Conservation (phyloP, 2,888 invertebrate species). For the Troilus luridus region DNA sequence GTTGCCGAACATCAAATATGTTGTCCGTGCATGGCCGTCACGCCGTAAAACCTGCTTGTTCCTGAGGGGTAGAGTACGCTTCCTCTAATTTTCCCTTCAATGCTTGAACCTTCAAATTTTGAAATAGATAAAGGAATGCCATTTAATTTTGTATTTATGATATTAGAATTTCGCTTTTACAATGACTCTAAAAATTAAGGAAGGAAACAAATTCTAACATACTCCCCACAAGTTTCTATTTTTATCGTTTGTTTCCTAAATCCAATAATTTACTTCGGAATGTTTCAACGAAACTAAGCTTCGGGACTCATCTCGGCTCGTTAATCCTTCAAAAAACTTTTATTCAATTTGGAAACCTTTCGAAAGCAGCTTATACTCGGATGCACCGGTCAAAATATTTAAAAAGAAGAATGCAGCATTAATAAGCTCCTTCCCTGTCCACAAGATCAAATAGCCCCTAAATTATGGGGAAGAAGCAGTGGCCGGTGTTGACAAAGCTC, state of each 20-base stretch:
- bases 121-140: too few relatives aligned
- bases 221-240: not conserved
- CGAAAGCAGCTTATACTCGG: not conserved
- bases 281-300: not conserved
- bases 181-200: too few relatives aligned
- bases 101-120: too few relatives aligned
- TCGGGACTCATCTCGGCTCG: not conserved
- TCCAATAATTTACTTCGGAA: not conserved
- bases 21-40: too few relatives aligned
- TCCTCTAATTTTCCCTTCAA: too few relatives aligned
- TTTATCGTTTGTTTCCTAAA: not conserved
- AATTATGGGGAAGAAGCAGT: slow-evolving; percentile 25
- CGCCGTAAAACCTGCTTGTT: too few relatives aligned
- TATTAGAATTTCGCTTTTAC: too few relatives aligned
- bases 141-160: too few relatives aligned
- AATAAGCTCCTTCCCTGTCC: not conserved
- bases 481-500: slow-evolving; percentile 42
- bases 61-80: too few relatives aligned
- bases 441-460: slow-evolving; percentile 25
- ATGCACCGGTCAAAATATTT: slow-evolving; percentile 14
- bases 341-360: slow-evolving; percentile 17
- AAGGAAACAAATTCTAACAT: not conserved
- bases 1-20: too few relatives aligned
- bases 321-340: not conserved
- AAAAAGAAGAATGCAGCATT: not conserved